These are phyloP conservation scores for Macrotrachela quadricornifera DNA, from an alignment of 1,140 invertebrate species.

Conservation along the genomic window DNA sequence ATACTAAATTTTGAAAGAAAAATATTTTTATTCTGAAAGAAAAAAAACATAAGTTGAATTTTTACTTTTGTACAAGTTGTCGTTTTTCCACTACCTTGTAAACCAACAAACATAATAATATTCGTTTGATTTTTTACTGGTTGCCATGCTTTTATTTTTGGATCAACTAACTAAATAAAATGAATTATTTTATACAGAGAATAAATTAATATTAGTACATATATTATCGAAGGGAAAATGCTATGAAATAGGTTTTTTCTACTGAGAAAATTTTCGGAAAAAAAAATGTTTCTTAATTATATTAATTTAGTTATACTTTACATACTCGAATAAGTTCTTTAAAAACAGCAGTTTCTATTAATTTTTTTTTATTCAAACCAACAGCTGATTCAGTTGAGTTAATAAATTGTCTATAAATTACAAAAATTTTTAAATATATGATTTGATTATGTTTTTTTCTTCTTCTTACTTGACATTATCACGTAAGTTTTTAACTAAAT, in stretches of 20 bases:
- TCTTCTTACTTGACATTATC: slow-evolving; percentile 68
- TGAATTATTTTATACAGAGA: no score
- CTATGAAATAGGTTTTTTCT: no score
- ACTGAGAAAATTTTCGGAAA: no score
- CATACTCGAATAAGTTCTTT: slow-evolving; percentile 86
- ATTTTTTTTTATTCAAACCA: slow-evolving; percentile 84
- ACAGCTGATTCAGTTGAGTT: slow-evolving; percentile 99
- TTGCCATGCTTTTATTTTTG: slow-evolving; percentile 84
- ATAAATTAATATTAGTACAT: no score
- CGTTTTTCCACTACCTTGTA: slow-evolving; percentile 94
- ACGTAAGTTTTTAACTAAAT: slow-evolving; percentile 75
- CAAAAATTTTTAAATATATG: no score
- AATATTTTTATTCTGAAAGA: no score
- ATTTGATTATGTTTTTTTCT: background rate
- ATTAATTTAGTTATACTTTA: no score
- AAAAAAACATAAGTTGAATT: background rate
- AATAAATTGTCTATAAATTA: slow-evolving; percentile 53
- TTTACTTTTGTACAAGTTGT: slow-evolving; percentile 85
- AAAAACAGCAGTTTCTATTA: slow-evolving; percentile 97
- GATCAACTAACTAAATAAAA: slow-evolving; percentile 65
- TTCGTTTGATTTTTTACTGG: slow-evolving; percentile 84
- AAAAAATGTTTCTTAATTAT: no score
- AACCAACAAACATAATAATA: slow-evolving; percentile 97
- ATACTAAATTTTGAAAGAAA: no score
- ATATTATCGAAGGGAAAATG: no score